Evolutionary conservation across 2,797 vertebrate species (phyloP).

Genomic region (Xenentodon cancila): DNA sequence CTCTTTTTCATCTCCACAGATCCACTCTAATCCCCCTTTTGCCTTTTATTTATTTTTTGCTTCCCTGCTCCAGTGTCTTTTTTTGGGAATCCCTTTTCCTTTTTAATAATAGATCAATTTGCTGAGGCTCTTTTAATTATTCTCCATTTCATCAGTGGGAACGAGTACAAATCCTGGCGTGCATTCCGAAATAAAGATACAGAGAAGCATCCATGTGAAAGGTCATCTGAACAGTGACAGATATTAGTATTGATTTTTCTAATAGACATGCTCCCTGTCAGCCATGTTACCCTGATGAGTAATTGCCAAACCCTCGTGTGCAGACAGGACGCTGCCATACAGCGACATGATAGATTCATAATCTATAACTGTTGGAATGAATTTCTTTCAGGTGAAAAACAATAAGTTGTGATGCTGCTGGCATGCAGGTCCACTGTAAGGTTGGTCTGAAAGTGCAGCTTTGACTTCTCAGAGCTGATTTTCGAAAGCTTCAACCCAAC

Average conservation of each 20-base stretch:
- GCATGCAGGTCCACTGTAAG: slow-evolving; percentile 14
- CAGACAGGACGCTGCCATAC: slow-evolving; percentile 13
- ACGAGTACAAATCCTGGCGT: slow-evolving; percentile 20
- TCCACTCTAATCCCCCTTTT: neutral
- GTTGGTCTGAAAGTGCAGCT: slow-evolving; percentile 41
- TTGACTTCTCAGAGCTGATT: slow-evolving; percentile 39
- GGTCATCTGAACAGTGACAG: slow-evolving; percentile 45
- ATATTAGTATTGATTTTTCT: slow-evolving; percentile 68
- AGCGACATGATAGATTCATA: slow-evolving; percentile 22
- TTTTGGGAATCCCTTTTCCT: neutral
- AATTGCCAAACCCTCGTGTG: slow-evolving; percentile 23
- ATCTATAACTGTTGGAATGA: slow-evolving; percentile 21
- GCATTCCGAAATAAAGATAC: slow-evolving; percentile 49
- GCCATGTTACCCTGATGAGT: slow-evolving; percentile 23
- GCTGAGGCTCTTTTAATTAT: slow-evolving; percentile 47
- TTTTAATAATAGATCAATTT: slow-evolving; percentile 54
- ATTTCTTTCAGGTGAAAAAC: slow-evolving; percentile 13
- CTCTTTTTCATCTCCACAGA: neutral
- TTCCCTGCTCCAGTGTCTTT: neutral
- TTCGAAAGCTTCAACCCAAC: slow-evolving; percentile 20
- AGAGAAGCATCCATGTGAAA: slow-evolving; percentile 27
- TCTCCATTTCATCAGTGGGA: slow-evolving; percentile 40
- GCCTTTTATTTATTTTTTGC: slow-evolving; percentile 11
- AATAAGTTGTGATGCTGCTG: neutral
- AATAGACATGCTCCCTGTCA: slow-evolving; percentile 57